phyloP scores from a whole-genome alignment of 1,140 invertebrate species.

The Piezodorus guildinii region DNA sequence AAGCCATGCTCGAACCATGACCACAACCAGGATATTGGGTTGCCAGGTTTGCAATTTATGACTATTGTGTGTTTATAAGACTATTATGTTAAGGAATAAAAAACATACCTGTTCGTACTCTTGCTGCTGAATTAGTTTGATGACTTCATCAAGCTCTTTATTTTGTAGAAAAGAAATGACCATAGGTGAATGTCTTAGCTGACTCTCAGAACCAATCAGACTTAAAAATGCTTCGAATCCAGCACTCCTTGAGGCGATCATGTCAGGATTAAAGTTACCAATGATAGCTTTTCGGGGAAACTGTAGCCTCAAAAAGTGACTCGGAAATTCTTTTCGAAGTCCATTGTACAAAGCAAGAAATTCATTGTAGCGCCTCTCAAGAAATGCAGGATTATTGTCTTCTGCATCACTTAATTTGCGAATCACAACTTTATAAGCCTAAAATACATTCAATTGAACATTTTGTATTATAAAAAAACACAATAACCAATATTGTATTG shows the following conservation, averaged over 20 bases:
- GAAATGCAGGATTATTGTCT: slow-evolving; percentile 46
- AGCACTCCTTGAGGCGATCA: slow-evolving; percentile 53
- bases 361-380: slow-evolving; percentile 63
- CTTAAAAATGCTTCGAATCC: slow-evolving; percentile 58
- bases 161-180: slow-evolving; percentile 57
- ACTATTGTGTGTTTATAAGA: too few species aligned
- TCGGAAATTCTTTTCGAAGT: slow-evolving; percentile 47
- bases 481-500: too few species aligned
- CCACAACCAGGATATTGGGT: too few species aligned
- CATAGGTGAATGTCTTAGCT: slow-evolving; percentile 45
- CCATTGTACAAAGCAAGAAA: slow-evolving; percentile 54
- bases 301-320: slow-evolving; percentile 41
- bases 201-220: slow-evolving; percentile 43
- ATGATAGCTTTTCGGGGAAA: slow-evolving; percentile 63
- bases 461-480: not conserved
- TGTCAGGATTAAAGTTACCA: slow-evolving; percentile 60
- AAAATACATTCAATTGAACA: slow-evolving; percentile 2
- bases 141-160: slow-evolving; percentile 48
- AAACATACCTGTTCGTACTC: slow-evolving; percentile 40
- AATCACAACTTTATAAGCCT: slow-evolving; percentile 44
- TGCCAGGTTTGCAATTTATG: too few species aligned
- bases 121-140: slow-evolving; percentile 44
- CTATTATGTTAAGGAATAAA: too few species aligned
- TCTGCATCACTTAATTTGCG: slow-evolving; percentile 38
- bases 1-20: too few species aligned